These are phyloP conservation scores for Phymorhynchus buccinoides DNA, from an alignment of 1,140 invertebrate genomes.

Conservation along the genomic window DNA sequence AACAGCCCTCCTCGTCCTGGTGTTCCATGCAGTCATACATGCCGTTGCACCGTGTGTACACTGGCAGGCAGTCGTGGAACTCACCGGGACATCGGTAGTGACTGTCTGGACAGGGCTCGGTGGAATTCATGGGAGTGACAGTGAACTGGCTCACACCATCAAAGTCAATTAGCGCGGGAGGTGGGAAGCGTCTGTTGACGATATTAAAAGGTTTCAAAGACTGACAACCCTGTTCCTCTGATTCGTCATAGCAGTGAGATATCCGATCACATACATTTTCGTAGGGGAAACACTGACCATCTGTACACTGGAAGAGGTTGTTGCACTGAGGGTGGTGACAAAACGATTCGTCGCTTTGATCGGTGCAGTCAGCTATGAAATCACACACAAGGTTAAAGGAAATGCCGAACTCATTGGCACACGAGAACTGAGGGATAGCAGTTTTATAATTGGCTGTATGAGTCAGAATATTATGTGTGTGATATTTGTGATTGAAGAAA, in stretches of 20 bases:
- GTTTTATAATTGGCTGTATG: background rate
- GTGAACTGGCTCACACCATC: background rate
- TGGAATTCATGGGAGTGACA: background rate
- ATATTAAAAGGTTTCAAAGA: background rate
- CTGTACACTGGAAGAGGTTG: background rate
- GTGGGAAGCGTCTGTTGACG: background rate
- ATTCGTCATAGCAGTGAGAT: background rate
- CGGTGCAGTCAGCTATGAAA: background rate
- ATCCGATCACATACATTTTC: background rate
- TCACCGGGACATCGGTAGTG: background rate
- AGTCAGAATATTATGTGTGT: too few relatives aligned
- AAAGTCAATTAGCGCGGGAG: background rate
- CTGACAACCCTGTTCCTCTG: background rate
- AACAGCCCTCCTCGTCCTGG: background rate
- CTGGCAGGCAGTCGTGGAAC: background rate
- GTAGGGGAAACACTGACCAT: background rate
- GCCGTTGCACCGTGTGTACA: conserved; percentile 17
- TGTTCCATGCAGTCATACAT: background rate
- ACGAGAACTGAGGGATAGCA: background rate
- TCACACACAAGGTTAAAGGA: conserved; percentile 15
- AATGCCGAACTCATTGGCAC: background rate
- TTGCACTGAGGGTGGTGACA: background rate
- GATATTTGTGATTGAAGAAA: background rate
- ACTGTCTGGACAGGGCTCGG: background rate
- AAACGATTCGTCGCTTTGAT: background rate